These are phyloP conservation scores for Anguilla megastoma DNA, from an alignment of 2,797 vertebrate species.

Conservation along the genomic window DNA sequence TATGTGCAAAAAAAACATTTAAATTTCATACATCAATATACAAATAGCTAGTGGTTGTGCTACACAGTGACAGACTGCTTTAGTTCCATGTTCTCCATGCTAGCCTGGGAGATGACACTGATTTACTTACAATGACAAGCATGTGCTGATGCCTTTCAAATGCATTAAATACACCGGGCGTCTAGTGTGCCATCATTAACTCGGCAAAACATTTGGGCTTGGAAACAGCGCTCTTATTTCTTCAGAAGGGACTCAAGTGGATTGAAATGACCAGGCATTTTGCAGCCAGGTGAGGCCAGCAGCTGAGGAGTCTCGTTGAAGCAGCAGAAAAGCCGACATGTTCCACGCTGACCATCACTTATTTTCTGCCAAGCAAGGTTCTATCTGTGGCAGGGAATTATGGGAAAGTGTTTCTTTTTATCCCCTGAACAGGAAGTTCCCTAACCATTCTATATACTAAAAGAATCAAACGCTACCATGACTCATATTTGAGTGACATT, in stretches of 20 bases:
- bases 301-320: not conserved
- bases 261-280: not conserved
- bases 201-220: not conserved
- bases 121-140: not conserved
- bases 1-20: not conserved
- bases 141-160: not conserved
- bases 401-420: not conserved
- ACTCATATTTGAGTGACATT: not conserved
- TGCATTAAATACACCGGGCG: not conserved
- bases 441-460: not conserved
- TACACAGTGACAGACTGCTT: not conserved
- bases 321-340: not conserved
- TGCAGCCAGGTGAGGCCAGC: not conserved
- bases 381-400: not conserved
- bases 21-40: not conserved
- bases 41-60: not conserved
- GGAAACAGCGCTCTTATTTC: not conserved
- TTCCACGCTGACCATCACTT: not conserved
- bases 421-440: not conserved
- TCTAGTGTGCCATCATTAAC: not conserved
- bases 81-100: not conserved
- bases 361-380: not conserved
- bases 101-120: not conserved
- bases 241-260: not conserved
- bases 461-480: not conserved